These are phyloP conservation scores for Fabriciana adippe DNA, from an alignment of 2,888 invertebrate genomes.

Conservation along the genomic window DNA sequence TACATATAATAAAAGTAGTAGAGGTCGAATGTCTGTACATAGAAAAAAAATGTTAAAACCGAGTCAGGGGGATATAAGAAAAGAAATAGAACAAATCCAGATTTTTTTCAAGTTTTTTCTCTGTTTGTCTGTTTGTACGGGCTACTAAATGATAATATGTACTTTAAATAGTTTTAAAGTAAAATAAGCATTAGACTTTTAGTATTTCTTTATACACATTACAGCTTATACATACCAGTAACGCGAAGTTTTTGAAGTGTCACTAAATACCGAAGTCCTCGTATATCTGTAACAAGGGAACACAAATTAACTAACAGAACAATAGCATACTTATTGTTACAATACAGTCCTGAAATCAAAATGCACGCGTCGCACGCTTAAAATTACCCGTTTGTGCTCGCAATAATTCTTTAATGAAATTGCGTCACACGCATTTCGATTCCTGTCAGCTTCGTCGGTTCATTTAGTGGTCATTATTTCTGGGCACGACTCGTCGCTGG, in stretches of 20 bases:
- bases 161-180: too few relatives aligned
- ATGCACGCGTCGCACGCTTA: slow-evolving; percentile 28
- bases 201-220: neutral
- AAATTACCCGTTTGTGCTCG: slow-evolving; percentile 33
- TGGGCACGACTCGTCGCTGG: slow-evolving; percentile 51
- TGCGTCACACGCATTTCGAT: slow-evolving; percentile 50
- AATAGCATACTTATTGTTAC: slow-evolving; percentile 19
- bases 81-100: too few relatives aligned
- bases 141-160: too few relatives aligned
- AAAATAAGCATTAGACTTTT: too few relatives aligned
- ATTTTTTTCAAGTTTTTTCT: too few relatives aligned
- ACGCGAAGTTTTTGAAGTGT: neutral
- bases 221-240: neutral
- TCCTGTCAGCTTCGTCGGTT: slow-evolving; percentile 56
- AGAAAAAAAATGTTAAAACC: too few relatives aligned
- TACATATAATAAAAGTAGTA: too few relatives aligned
- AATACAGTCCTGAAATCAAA: slow-evolving; percentile 27
- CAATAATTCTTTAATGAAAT: slow-evolving; percentile 43
- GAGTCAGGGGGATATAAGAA: too few relatives aligned
- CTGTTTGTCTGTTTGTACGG: too few relatives aligned
- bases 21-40: too few relatives aligned
- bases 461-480: slow-evolving; percentile 70
- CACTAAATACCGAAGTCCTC: neutral
- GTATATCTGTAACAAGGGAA: slow-evolving; percentile 11
- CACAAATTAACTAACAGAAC: slow-evolving; percentile 10